Conservation (phyloP, 1,140 invertebrate genomes). For the Tachypleus tridentatus region DNA sequence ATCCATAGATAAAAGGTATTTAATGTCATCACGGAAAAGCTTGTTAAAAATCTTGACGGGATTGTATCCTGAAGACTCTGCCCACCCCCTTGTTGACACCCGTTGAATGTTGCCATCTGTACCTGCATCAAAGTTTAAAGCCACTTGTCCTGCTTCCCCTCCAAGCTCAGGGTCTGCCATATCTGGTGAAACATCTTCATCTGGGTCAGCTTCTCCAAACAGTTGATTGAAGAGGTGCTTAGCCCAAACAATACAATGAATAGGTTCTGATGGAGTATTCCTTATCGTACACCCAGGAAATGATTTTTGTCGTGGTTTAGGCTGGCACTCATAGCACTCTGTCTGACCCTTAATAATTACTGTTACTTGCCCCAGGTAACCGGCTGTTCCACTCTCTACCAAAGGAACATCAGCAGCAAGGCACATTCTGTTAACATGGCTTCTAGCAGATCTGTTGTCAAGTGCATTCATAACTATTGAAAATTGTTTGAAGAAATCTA, state of each 20-base stretch:
- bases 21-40: constrained; percentile 84
- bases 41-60: constrained; percentile 47
- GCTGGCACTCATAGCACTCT: constrained; percentile 94
- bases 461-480: constrained; percentile 90
- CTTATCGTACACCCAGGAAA: constrained; percentile 97
- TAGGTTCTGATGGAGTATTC: constrained; percentile 98
- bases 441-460: constrained; percentile 90
- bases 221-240: constrained; percentile 99
- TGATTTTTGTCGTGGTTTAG: constrained; percentile 78
- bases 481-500: constrained; percentile 87
- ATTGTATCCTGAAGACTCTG: constrained; percentile 67
- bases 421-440: constrained; percentile 99
- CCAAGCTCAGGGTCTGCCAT: constrained; percentile 76
- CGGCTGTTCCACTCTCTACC: constrained; percentile 93
- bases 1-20: constrained; percentile 86
- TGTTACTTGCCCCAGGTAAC: constrained; percentile 80
- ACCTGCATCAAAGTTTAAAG: constrained; percentile 23
- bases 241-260: constrained; percentile 99
- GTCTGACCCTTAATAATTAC: constrained; percentile 50
- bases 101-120: constrained; percentile 58
- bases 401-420: constrained; percentile 84
- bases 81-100: constrained; percentile 83
- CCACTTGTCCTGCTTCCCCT: constrained; percentile 8
- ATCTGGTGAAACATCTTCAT: constrained; percentile 97
- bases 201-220: constrained; percentile 89